Conservation (phyloP, 2,113 vertebrate species). For the Columba janthina region DNA sequence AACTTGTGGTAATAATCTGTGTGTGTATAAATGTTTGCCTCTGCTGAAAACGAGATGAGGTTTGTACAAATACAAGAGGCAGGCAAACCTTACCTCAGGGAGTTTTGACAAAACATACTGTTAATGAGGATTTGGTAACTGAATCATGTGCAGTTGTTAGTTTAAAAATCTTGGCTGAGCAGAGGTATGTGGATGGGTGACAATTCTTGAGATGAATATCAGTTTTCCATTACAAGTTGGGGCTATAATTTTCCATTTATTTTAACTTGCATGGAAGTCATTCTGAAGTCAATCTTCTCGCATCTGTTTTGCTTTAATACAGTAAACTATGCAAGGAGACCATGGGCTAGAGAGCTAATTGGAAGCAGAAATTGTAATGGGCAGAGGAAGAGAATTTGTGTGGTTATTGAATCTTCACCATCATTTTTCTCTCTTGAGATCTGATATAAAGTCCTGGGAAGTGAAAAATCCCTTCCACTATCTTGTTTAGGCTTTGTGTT, state of each 20-base stretch:
- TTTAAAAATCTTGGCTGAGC: conserved; percentile 18
- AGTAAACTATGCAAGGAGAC: not conserved
- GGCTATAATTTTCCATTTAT: conserved; percentile 44
- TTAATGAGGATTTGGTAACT: not conserved
- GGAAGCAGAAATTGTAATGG: not conserved
- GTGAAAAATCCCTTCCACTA: not conserved
- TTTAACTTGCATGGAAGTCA: conserved; percentile 36
- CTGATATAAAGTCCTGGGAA: not conserved
- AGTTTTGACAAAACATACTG: not conserved
- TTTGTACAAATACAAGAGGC: not conserved
- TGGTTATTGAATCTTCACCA: not conserved
- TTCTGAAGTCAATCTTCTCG: not conserved
- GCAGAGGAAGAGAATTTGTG: not conserved
- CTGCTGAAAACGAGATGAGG: not conserved
- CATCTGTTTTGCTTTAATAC: conserved; percentile 49
- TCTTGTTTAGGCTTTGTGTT: not conserved
- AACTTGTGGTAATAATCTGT: not conserved
- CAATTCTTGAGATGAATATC: conserved; percentile 34
- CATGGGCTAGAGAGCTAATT: not conserved
- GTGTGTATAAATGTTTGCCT: not conserved
- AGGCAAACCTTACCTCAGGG: not conserved
- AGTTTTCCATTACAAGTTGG: conserved; percentile 18
- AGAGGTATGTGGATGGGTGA: conserved; percentile 25
- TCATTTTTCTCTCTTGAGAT: not conserved
- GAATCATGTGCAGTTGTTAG: not conserved